Conservation (phyloP, 2,113 vertebrate genomes). For the Tachuris rubrigastra region DNA sequence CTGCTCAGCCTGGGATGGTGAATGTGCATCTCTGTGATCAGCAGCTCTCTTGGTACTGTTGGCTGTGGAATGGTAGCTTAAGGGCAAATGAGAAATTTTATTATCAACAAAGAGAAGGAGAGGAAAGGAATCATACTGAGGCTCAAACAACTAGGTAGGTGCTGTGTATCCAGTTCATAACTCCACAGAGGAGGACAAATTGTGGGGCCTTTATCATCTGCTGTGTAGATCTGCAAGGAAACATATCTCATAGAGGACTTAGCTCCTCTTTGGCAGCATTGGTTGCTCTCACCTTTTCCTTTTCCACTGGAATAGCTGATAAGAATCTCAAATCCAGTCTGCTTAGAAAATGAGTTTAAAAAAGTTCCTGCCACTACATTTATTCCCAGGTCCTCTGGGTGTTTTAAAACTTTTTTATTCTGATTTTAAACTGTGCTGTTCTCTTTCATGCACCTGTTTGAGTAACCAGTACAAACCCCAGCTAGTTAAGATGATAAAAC, state of each 20-base stretch:
- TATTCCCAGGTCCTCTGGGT: not conserved
- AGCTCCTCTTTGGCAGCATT: not conserved
- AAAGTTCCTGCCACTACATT: not conserved
- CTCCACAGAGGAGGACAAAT: rapidly evolving
- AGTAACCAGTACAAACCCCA: not conserved
- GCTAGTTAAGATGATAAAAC: not conserved
- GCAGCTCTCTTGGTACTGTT: not conserved
- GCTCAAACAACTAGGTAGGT: not conserved
- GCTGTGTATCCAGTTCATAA: not conserved
- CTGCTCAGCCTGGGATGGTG: not conserved
- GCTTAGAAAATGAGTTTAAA: not conserved
- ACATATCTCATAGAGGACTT: not conserved
- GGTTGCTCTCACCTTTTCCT: not conserved
- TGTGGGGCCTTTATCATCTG: not conserved
- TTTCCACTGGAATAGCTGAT: not conserved
- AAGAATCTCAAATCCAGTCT: not conserved
- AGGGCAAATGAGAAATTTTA: not conserved
- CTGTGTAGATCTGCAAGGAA: not conserved
- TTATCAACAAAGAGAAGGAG: not conserved
- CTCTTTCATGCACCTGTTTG: not conserved
- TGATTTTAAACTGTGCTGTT: not conserved
- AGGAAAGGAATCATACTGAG: not conserved
- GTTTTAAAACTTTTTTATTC: not conserved
- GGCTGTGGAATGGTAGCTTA: not conserved
- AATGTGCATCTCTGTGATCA: not conserved